Conservation (phyloP, 2,797 vertebrate genomes). For the Pangasius sanitwongsei region DNA sequence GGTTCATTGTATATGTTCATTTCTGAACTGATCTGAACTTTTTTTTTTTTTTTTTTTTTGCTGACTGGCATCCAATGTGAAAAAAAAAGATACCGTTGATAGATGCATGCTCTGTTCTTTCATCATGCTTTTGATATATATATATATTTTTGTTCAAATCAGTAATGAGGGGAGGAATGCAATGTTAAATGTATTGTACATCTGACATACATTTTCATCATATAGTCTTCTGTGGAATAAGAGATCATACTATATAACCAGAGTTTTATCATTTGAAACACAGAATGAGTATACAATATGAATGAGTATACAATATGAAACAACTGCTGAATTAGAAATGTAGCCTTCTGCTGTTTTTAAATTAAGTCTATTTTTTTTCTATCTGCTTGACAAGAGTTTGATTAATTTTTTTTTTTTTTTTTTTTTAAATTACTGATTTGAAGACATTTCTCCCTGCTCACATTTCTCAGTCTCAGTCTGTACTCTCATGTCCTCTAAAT, state of each 20-base stretch:
- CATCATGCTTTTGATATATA: background rate
- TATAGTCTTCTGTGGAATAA: background rate
- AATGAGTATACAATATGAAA: background rate
- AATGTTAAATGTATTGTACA: background rate
- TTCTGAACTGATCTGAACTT: background rate
- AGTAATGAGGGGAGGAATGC: background rate
- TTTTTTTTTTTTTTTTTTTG: conserved; percentile 68
- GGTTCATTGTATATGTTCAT: background rate
- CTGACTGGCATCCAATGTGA: conserved; percentile 71
- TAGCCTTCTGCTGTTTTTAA: conserved; percentile 8
- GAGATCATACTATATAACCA: conserved; percentile 1
- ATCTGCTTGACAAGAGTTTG: conserved; percentile 27
- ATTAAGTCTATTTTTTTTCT: background rate
- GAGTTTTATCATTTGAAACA: background rate
- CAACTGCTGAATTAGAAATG: background rate
- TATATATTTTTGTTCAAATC: background rate
- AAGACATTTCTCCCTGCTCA: conserved; percentile 42
- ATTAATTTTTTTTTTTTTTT: conserved; percentile 27
- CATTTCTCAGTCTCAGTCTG: conserved; percentile 38
- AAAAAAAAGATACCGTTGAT: background rate
- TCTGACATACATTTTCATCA: background rate
- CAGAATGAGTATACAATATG: background rate
- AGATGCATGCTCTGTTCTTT: background rate
- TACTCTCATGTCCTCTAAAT: conserved; percentile 39
- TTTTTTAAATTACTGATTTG: conserved; percentile 33